Evolutionary conservation across 2,797 vertebrate species (phyloP), one percentile per base, ranked within the genome.

Genomic region (Diplodus puntazzo): DNA sequence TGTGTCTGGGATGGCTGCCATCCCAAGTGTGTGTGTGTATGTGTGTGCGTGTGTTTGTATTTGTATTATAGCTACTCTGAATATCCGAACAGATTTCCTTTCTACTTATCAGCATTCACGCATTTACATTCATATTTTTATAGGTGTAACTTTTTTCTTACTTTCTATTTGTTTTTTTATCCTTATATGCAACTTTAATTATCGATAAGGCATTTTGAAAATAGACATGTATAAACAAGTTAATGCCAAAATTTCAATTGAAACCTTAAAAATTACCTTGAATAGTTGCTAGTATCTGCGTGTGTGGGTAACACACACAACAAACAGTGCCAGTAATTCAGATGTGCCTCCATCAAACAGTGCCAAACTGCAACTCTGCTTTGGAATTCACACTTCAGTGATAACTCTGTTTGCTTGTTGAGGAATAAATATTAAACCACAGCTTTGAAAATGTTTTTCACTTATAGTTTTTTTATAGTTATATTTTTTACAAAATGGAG

Each of bases 1-100:
- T 73, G 64, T 75, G 67, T 85, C 84, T 88, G 89, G 87, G 86
- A 82, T 71, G 21, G 23, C 60, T 89, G 83, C 87, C 87, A 87
- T 84, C 43, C 27, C 62, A 6, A 54, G 34, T 58, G 75, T 49
- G 63, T 69, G 27, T 73, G 68, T 58, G 23, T 23, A 46, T 66
- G 53, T 73, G 59, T 81, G 53, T 48, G 6, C 34, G 66, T 64
- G 25, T 75, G 63, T 52, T 7, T 34, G 21, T 21, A 27, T 62
- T 48, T 72, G 55, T 81, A 48, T 43, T 11, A 72, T 60, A 75
- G 60, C 45, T 78, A 10, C 57, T 50, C 57, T 46, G 10, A 58
- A 52, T 58, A 12, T 58, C 20, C 57, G 48, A 57, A 57, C 17
- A 23, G 25, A 42, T n/a, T 76, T 2, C 62, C 7, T 59, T 52